Conservation (phyloP, 2,888 invertebrate genomes). For the Nysson spinosus region DNA sequence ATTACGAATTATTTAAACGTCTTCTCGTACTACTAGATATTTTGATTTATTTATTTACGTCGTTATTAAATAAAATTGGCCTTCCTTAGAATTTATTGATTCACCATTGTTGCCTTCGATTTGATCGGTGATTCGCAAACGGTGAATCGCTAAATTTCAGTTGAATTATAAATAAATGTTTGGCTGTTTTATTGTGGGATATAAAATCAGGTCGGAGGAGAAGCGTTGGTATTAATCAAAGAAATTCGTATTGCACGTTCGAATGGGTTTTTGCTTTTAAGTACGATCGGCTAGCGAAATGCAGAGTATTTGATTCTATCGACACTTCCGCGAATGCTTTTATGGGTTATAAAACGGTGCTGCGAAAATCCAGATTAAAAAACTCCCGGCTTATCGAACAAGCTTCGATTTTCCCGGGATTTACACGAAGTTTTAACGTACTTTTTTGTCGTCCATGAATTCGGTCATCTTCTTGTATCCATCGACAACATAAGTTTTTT, state of each 20-base stretch:
- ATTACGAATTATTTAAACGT: too few species aligned
- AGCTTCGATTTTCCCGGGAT: neutral
- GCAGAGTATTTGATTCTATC: neutral
- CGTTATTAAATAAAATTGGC: too few species aligned
- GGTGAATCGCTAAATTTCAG: neutral
- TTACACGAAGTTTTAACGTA: neutral
- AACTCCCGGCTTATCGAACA: neutral
- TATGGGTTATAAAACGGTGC: neutral
- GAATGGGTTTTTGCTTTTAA: neutral
- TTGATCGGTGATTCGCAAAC: neutral
- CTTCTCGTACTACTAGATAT: too few species aligned
- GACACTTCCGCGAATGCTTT: neutral
- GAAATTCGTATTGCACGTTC: neutral
- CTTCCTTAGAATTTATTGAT: too few species aligned
- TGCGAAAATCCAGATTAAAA: neutral
- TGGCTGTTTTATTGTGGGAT: neutral
- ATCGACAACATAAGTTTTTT: too few species aligned
- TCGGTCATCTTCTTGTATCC: too few species aligned
- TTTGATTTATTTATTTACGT: too few species aligned
- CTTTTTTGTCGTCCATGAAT: neutral
- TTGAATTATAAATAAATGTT: constrained; percentile 16
- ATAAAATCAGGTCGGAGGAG: constrained; percentile 1
- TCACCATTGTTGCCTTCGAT: too few species aligned
- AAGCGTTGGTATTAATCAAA: constrained; percentile 12
- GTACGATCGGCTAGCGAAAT: neutral